Evolutionary conservation across 2,888 invertebrate genomes (phyloP).

Genomic region (Catonia carolina): DNA sequence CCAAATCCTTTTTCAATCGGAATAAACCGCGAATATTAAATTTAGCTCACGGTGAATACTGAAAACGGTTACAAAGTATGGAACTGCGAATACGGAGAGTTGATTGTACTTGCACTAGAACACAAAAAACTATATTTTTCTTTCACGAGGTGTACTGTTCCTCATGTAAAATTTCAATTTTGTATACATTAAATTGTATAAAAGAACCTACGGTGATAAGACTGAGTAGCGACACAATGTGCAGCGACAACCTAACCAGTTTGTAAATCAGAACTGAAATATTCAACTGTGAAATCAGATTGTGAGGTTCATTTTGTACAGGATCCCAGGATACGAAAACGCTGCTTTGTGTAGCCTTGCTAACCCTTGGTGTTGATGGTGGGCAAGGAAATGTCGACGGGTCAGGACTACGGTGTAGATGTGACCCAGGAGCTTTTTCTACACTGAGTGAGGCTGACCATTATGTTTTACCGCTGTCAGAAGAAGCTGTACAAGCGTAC

Average conservation of each 20-base stretch:
- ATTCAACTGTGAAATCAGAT: constrained; percentile 67
- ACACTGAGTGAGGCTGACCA: constrained; percentile 66
- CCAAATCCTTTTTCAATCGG: too few relatives aligned
- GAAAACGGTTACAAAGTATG: too few relatives aligned
- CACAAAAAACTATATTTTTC: too few relatives aligned
- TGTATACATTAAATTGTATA: too few relatives aligned
- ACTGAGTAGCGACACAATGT: constrained; percentile 58
- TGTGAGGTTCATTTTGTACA: constrained; percentile 45
- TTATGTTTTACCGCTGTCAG: constrained; percentile 75
- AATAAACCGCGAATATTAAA: too few relatives aligned
- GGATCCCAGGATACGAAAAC: constrained; percentile 37
- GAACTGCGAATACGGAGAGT: too few relatives aligned
- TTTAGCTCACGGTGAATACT: too few relatives aligned
- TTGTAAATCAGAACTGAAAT: constrained; percentile 68
- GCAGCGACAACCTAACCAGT: constrained; percentile 68
- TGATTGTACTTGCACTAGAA: too few relatives aligned
- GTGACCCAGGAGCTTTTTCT: constrained; percentile 45
- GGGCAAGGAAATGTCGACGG: constrained; percentile 48
- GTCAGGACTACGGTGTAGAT: constrained; percentile 47
- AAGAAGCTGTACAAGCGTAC: constrained; percentile 77
- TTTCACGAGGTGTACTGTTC: too few relatives aligned
- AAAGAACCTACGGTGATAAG: too few relatives aligned
- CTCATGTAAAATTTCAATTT: too few relatives aligned
- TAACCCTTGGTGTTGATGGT: constrained; percentile 46
- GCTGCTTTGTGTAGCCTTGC: constrained; percentile 42